Conservation (phyloP, 1,140 invertebrate species). For the Gryllus bimaculatus region DNA sequence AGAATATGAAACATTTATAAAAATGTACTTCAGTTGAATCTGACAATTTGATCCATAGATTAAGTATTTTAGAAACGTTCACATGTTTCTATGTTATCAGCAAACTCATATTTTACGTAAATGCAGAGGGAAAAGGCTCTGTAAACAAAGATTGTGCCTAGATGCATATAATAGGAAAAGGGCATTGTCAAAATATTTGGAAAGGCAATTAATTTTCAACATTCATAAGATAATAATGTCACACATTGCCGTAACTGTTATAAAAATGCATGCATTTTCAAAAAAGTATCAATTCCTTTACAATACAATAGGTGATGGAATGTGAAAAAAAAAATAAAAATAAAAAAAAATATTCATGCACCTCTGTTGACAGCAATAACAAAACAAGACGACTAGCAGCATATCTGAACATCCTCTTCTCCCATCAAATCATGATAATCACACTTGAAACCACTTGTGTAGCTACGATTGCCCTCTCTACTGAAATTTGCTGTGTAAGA, state of each 20-base stretch:
- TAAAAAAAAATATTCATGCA: neutral
- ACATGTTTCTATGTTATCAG: no score
- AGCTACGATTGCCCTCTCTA: neutral
- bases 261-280: conserved; percentile 2
- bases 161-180: neutral
- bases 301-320: neutral
- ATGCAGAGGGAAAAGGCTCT: no score
- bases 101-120: no score
- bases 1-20: no score
- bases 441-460: neutral
- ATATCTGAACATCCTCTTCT: neutral
- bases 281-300: conserved; percentile 3
- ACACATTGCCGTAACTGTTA: neutral
- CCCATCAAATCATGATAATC: neutral
- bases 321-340: neutral
- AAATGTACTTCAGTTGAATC: no score
- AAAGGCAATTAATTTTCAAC: neutral
- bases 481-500: neutral
- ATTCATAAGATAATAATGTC: neutral
- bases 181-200: neutral
- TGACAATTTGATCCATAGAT: no score
- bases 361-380: neutral
- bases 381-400: conserved; percentile 1
- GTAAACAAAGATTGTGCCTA: no score
- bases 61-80: no score